These are phyloP conservation scores for Sebastes flavidus DNA, from an alignment of 2,797 vertebrate species.

Conservation along the genomic window DNA sequence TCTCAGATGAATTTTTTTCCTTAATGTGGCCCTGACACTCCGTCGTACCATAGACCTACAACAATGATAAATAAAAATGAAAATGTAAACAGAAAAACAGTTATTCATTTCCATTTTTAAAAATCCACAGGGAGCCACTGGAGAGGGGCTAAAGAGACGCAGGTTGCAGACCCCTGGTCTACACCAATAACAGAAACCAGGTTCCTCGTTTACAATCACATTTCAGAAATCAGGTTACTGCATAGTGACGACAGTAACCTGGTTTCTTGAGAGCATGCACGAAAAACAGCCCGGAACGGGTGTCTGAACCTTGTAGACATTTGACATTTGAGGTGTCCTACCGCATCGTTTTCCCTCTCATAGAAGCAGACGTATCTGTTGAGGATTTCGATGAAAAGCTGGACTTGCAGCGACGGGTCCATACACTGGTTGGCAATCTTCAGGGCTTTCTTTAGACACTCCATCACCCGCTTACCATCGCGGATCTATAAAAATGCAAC, in stretches of 20 bases:
- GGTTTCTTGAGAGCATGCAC: not conserved
- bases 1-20: too few species aligned
- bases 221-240: not conserved
- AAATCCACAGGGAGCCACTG: too few species aligned
- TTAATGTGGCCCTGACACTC: too few species aligned
- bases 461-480: slow-evolving; percentile 97
- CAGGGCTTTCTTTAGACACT: slow-evolving; percentile 97
- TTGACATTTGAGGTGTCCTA: slow-evolving; percentile 57
- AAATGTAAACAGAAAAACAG: too few species aligned
- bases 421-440: slow-evolving; percentile 99
- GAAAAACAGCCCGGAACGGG: not conserved
- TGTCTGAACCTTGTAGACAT: not conserved
- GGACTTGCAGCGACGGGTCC: slow-evolving; percentile 98
- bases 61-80: too few species aligned
- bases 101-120: too few species aligned
- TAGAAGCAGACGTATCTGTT: slow-evolving; percentile 99
- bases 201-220: not conserved
- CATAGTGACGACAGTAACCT: not conserved
- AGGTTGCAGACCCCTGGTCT: too few species aligned
- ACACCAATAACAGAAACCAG: not conserved
- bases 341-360: slow-evolving; percentile 96
- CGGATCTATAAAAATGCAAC: slow-evolving; percentile 85
- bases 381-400: slow-evolving; percentile 99
- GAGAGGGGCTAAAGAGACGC: too few species aligned
- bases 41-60: too few species aligned